These are phyloP conservation scores for Chalcosyrphus nemorum DNA, from an alignment of 2,888 invertebrate species.

Conservation along the genomic window DNA sequence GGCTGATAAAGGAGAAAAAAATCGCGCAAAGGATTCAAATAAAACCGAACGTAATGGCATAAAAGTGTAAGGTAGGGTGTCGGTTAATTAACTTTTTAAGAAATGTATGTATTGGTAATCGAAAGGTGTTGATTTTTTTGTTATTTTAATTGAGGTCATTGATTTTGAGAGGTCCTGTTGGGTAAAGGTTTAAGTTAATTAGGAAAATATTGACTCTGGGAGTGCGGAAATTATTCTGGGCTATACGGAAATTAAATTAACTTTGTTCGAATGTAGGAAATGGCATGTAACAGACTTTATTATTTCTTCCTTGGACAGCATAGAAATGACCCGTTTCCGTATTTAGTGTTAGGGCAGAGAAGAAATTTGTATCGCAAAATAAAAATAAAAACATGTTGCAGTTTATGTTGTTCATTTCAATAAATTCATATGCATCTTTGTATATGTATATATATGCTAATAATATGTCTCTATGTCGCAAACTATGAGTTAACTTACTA, in stretches of 20 bases:
- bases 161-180: neutral
- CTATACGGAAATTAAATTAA: neutral
- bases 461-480: too few species aligned
- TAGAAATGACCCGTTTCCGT: too few species aligned
- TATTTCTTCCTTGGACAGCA: too few species aligned
- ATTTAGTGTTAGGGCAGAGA: too few species aligned
- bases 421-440: too few species aligned
- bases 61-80: neutral
- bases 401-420: too few species aligned
- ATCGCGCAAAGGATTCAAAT: neutral
- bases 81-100: conserved; percentile 39
- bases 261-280: neutral
- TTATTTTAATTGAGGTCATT: neutral
- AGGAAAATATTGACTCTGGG: neutral
- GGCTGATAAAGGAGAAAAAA: conserved; percentile 10
- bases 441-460: too few species aligned
- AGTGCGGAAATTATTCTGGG: too few species aligned
- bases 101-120: conserved; percentile 16
- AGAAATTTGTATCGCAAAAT: too few species aligned
- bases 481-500: too few species aligned
- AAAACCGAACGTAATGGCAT: neutral
- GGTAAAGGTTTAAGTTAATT: neutral
- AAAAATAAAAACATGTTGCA: too few species aligned
- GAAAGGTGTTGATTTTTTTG: neutral
- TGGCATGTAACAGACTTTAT: too few species aligned